Base-by-base conservation (phyloP, 2,888 invertebrate species). In the Bellardia pandia region DNA sequence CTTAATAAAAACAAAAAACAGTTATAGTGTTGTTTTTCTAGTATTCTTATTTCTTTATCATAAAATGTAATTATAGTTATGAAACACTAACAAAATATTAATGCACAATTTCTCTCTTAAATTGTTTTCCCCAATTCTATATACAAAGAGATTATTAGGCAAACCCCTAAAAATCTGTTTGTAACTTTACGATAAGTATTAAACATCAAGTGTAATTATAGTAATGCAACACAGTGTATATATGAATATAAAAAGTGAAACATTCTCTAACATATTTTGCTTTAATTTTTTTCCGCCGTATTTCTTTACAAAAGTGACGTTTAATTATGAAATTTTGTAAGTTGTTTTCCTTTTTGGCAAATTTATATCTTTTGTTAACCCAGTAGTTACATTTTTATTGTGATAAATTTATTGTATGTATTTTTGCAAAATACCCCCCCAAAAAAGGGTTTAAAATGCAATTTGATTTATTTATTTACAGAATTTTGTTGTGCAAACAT, bases 301-400 rank as follows among this genome's bases (percentile, higher is more conserved):
- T 37, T 58, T 68, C 40, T 58, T 58, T 45, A 37, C 62, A 80
- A 81, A 80, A 82, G 58, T 86, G 83, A 84, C 79, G 76, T 84
- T 84, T 80, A 86, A 80, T 86, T 84, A 80, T 83, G 79, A 86
- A 83, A 86, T 66, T 80, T 86, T 76, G 66, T 80, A 56, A 64
- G 72, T 60, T 76, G 79, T 75, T 77, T 76, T 56, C 16, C 58
- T 78, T 81, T 81, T 79, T 82, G 82, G 72, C 79, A 85, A 85
- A 85, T 86, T 85, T 78, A 58, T 82, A 56, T 82, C 53, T 60
- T 72, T 79, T 78, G 69, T 84, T 79, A 79, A 77, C 89, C 89
- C 85, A 85, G 86, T 89, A 87, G 88, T 89, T 90, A 89, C 90
- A 90, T 90, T 91, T 92, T 91, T 91, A 92, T 92, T 92, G 90